Conservation (phyloP, 2,797 vertebrate genomes). For the Takifugu ocellatus region DNA sequence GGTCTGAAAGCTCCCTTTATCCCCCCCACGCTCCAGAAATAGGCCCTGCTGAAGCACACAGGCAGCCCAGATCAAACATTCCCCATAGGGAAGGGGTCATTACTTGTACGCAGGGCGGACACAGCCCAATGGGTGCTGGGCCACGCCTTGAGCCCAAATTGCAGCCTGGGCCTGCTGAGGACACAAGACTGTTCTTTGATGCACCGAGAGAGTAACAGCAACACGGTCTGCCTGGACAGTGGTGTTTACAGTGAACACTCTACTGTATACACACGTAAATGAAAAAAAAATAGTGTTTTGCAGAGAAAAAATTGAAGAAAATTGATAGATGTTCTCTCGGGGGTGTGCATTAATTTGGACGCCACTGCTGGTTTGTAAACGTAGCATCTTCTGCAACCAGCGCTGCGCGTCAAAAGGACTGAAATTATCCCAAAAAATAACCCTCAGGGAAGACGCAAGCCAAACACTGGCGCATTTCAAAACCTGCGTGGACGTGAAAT, state of each 20-base stretch:
- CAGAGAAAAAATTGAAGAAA: slow-evolving; percentile 26
- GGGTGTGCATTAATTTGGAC: slow-evolving; percentile 44
- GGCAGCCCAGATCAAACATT: slow-evolving; percentile 82
- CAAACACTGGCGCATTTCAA: slow-evolving; percentile 11
- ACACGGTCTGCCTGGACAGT: slow-evolving; percentile 61
- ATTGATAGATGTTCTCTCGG: slow-evolving; percentile 32
- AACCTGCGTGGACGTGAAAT: slow-evolving; percentile 31
- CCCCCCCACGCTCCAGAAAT: slow-evolving; percentile 78
- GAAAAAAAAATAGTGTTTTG: slow-evolving; percentile 42
- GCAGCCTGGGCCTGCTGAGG: slow-evolving; percentile 66
- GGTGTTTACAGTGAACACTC: slow-evolving; percentile 58
- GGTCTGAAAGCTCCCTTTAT: slow-evolving; percentile 80
- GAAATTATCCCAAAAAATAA: neutral
- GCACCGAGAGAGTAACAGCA: slow-evolving; percentile 57
- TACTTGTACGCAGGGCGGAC: slow-evolving; percentile 74
- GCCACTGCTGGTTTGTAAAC: slow-evolving; percentile 27
- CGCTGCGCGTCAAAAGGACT: neutral
- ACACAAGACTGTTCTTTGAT: slow-evolving; percentile 76
- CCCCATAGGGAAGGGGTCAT: slow-evolving; percentile 79
- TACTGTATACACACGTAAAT: slow-evolving; percentile 58
- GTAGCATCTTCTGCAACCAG: slow-evolving; percentile 11
- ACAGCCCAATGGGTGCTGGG: slow-evolving; percentile 71
- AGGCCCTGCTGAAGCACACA: slow-evolving; percentile 71
- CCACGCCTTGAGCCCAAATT: slow-evolving; percentile 77
- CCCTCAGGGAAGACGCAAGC: neutral